phyloP scores from a whole-genome alignment of 2,113 vertebrate species.

The Uria aalge region DNA sequence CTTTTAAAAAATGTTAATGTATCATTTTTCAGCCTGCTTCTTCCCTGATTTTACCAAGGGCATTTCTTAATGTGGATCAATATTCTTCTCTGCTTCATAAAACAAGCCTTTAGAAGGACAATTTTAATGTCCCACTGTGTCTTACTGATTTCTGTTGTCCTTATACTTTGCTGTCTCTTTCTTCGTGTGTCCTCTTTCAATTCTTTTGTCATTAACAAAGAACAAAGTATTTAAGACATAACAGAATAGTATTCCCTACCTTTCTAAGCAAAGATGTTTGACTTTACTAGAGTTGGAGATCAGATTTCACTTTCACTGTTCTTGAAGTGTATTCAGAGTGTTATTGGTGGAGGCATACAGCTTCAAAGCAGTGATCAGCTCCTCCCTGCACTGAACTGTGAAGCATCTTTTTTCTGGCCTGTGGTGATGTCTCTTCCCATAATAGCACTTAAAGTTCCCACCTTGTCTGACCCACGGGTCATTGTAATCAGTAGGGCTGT shows the following conservation, averaged over 20 bases:
- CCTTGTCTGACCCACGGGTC: not conserved
- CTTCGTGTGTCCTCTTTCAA: not conserved
- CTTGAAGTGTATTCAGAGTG: not conserved
- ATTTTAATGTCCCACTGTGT: not conserved
- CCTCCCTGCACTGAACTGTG: not conserved
- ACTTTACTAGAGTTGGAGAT: not conserved
- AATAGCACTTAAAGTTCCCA: accelerated
- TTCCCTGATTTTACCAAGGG: not conserved
- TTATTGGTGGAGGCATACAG: not conserved
- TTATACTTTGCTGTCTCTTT: not conserved
- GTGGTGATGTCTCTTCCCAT: not conserved
- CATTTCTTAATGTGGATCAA: not conserved
- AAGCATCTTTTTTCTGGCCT: not conserved
- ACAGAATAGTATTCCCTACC: not conserved
- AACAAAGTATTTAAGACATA: not conserved
- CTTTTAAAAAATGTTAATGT: not conserved
- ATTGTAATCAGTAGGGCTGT: not conserved
- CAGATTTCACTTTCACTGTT: not conserved
- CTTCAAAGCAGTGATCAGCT: not conserved
- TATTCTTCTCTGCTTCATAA: not conserved
- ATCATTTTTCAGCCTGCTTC: not conserved
- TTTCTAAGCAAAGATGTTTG: not conserved
- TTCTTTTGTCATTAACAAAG: not conserved
- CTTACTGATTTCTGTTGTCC: not conserved
- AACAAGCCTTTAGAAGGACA: not conserved